Base-by-base conservation (phyloP, 1,140 invertebrate genomes). In the Harlomillsia oculata region DNA sequence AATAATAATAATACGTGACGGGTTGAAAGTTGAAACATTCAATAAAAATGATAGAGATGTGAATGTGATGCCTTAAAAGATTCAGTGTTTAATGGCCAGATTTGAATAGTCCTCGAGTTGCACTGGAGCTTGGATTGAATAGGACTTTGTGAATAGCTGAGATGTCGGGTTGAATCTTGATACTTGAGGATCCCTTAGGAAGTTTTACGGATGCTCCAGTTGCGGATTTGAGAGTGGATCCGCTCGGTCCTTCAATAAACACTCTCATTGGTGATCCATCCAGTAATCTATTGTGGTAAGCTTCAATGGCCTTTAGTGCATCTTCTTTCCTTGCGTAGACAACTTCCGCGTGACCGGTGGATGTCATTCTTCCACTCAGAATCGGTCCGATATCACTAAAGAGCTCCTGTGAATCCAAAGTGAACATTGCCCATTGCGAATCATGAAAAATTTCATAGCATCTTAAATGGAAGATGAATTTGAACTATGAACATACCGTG, bases 301-400 rank as follows among this genome's bases (percentile, higher is more conserved):
- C 74, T 56, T 75, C 70, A 20, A 74, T 68, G 13, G 77, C 76
- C 45, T 72, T 72, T 13, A 69, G 25, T 34, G 76, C 75, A 67
- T 76, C 73, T 1, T 71, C 65, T 59, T 69, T 68, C 26, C 69
- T 71, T 9, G 71, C 55, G 65, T 75, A 78, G 2, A 73, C 67
- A 53, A 77, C 72, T 61, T 77, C 74, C 5, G 75, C 76, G 43
- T 67, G 64, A 11, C 76, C 75, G 26, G 64, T 56, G 34, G 71
- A 70, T 8, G 72, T 48, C 52, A 77, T 65, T 28, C 69, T 69
- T 2, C 72, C 74, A 51, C 65, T 69, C 39, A 72, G 68, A 41
- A 78, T 66, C 2, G 71, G 65, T n/a, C 76, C 76, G 56, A 78
- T 69, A 25, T 74, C 74, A 54, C 74, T 72, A 71, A 78, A 78